phyloP scores from a whole-genome alignment of 2,113 vertebrate genomes.

The Pachyramphus minor region DNA sequence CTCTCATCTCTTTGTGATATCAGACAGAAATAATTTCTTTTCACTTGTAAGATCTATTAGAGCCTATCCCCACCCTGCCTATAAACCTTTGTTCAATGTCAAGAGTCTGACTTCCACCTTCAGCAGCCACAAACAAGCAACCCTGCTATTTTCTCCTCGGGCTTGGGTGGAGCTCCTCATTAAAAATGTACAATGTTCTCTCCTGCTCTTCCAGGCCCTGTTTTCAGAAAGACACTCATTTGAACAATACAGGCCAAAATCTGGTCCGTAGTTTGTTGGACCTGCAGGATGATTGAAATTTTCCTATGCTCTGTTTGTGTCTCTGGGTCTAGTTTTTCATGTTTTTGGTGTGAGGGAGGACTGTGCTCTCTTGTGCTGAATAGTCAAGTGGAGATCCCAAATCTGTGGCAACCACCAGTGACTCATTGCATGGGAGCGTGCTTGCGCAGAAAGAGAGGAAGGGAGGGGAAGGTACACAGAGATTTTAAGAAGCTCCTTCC shows the following conservation, averaged over 20 bases:
- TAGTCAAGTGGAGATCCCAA: background rate
- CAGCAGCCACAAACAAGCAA: background rate
- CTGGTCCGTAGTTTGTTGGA: background rate
- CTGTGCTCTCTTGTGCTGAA: background rate
- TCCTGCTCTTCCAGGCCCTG: background rate
- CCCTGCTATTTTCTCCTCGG: conserved; percentile 32
- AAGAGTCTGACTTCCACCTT: conserved; percentile 18
- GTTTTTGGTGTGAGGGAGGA: background rate
- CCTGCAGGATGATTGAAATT: background rate
- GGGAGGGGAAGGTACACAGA: conserved; percentile 17
- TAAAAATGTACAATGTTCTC: background rate
- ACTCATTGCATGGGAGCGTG: background rate
- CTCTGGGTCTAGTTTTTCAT: background rate
- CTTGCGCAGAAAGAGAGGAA: conserved; percentile 9
- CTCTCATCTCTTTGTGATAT: background rate
- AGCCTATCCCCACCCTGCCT: conserved; percentile 11
- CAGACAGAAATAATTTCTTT: conserved; percentile 32
- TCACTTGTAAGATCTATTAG: background rate
- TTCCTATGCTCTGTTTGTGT: background rate
- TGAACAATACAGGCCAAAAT: background rate
- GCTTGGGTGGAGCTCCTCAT: conserved; percentile 45
- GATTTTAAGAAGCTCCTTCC: conserved; percentile 15
- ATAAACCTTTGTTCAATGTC: conserved; percentile 6
- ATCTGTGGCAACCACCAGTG: background rate
- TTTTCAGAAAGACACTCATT: background rate